These are phyloP conservation scores for Theristicus caerulescens DNA, from an alignment of 2,113 vertebrate genomes.

Conservation along the genomic window DNA sequence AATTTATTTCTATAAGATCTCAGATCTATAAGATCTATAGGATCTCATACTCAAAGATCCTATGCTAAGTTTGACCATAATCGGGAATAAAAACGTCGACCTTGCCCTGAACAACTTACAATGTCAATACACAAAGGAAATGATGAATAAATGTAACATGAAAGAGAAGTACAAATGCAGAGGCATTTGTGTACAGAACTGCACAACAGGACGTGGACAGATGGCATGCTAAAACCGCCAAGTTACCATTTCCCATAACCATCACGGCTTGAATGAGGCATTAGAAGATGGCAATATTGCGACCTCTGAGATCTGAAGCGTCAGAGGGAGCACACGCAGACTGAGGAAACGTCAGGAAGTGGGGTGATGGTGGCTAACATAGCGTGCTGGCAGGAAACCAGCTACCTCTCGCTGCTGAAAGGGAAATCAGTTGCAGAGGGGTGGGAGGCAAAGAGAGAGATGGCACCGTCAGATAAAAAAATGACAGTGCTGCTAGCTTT, in stretches of 20 bases:
- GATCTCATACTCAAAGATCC: neutral
- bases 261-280: neutral
- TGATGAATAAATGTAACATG: neutral
- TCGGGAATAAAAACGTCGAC: rapidly evolving
- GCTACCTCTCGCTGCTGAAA: neutral
- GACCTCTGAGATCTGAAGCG: neutral
- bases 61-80: neutral
- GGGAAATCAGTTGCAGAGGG: neutral
- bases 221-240: neutral
- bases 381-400: neutral
- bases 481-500: neutral
- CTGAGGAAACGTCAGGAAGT: neutral
- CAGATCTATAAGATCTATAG: too few species aligned
- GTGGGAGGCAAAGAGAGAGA: neutral
- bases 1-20: neutral
- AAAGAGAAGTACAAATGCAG: neutral
- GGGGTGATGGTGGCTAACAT: neutral
- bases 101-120: neutral
- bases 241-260: neutral
- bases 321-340: neutral
- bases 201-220: neutral
- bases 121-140: neutral
- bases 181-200: neutral
- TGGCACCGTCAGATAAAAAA: neutral
- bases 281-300: rapidly evolving